Base-by-base conservation (phyloP, 1,140 invertebrate species). In the Atta texana region DNA sequence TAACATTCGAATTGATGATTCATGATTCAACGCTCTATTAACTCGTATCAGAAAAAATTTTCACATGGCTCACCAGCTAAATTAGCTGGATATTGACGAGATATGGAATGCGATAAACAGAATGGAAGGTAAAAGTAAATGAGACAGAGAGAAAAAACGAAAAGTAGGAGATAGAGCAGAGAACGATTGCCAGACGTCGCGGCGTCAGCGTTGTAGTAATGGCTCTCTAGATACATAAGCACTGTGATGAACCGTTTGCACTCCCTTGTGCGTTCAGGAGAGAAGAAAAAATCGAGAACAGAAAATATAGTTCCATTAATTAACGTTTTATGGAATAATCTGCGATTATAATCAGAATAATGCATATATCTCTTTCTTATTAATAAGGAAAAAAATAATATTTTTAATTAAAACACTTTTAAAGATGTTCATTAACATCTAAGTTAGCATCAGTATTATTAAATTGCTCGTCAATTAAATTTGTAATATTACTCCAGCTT, bases 151-250 rank as follows among this genome's bases (percentile, higher is more conserved):
- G 34, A 80, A 14, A 59, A 66, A 72, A 24, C 39, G 39, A 49
- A 66, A 57, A 39, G 16, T 14, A 34, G 31, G 24, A 74, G 49
- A 64, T 34, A 39, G 34, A 87, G 39, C 59, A 49, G 68, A 63
- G 55, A 84, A 74, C 39, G 80, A 84, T 59, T 61, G 57, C 80
- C 80, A 84, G 80, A 84, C 69, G 69, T 61, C 80, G 80, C 69
- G 80, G 69, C 69, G 80, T 82, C 80, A 28, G 28, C 18, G 49
- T 55, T 81, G 69, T 61, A 82, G 53, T 82, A 82, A 82, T 72
- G 55, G 39, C 8, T 84, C 14, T 84, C 55, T 75, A 51, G 80
- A 84, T 84, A 74, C 75, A 74, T 31, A 61, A 34, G 44, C 49
- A 69, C 2, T n/a, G 49, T 14, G 6, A 75, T 34, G 24, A 24